Evolutionary conservation across 2,888 invertebrate genomes (phyloP), one percentile per base, ranked within the genome.

Genomic region (Colletes collaris): DNA sequence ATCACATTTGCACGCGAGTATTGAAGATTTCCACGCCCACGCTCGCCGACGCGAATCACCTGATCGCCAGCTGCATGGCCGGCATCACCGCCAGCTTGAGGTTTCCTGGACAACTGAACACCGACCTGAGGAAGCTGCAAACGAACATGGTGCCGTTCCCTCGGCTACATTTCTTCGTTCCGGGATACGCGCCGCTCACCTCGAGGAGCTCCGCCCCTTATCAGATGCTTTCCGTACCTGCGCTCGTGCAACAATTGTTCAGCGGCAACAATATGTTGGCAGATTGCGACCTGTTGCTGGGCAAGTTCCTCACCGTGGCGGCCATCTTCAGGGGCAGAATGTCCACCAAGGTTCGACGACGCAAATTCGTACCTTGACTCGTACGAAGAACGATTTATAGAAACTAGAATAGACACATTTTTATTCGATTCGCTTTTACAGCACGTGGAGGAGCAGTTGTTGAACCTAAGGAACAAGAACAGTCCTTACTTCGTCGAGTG

Each of bases 141-240:
- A 97, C 98, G 74, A 98, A 98, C 95, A 98, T 98, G 97, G 97
- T 98, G 13, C 98, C 98, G 8, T 98, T 97, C 94, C 98, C 98
- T 83, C 95, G 97, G 85, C 94, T 97, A 64, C 97, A 97, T 92
- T 97, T 97, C 94, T 97, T 97, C 92, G 97, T 97, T 93, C 97
- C 97, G 81, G 97, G 95, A 58, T 96, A 97, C 92, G 95, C 96
- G 76, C 96, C 97, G 2, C 94, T 97, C 59, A 96, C 95, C 56
- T 95, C 96, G 3, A 11, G n/a, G 92, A 92, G 65, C 94, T 96
- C 95, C 11, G 95, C 96, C 0, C 76, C 83, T 3, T 89, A 85
- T 58, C 81, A 50, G 10, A 50, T 37, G 0, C 89, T 96, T n/a
- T 95, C 96, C 4, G 96, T 96, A 1, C 95, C 96, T 7, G 97